These are phyloP conservation scores for Toxotes lorentzi DNA, from an alignment of 2,797 vertebrate species.

Conservation along the genomic window DNA sequence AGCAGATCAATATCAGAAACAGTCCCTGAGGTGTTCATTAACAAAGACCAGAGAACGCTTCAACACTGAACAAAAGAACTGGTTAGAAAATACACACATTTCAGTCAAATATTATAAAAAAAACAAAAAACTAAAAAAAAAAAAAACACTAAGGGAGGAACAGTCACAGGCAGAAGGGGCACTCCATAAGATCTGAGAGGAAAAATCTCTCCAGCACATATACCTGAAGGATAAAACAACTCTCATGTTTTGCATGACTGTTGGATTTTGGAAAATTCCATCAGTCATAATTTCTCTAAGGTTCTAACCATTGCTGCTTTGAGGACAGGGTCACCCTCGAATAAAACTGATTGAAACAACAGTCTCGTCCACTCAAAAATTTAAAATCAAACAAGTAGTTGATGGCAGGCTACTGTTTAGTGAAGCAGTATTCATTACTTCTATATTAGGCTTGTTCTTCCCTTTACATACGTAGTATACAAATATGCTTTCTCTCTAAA, in stretches of 20 bases:
- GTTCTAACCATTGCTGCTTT: neutral
- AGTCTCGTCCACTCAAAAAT: neutral
- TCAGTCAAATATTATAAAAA: constrained; percentile 35
- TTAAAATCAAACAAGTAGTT: neutral
- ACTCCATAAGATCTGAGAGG: neutral
- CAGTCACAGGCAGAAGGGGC: constrained; percentile 11
- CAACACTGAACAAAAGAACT: constrained; percentile 32
- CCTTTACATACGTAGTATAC: constrained; percentile 84
- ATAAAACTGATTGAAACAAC: neutral
- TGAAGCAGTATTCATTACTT: constrained; percentile 48
- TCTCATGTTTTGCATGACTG: neutral
- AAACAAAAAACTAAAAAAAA: neutral
- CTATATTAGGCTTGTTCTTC: constrained; percentile 23
- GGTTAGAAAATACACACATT: constrained; percentile 15
- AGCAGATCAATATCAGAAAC: constrained; percentile 56
- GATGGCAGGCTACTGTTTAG: constrained; percentile 22
- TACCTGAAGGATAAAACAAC: neutral
- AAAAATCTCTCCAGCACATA: constrained; percentile 3
- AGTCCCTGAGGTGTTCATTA: constrained; percentile 68
- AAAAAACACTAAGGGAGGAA: constrained; percentile 14
- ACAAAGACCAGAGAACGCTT: constrained; percentile 22
- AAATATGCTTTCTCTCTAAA: constrained; percentile 61
- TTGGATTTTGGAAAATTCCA: neutral
- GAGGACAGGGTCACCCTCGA: neutral
- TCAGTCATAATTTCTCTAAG: neutral